Evolutionary conservation across 2,888 invertebrate genomes (phyloP).

Genomic region (Empis stercorea): DNA sequence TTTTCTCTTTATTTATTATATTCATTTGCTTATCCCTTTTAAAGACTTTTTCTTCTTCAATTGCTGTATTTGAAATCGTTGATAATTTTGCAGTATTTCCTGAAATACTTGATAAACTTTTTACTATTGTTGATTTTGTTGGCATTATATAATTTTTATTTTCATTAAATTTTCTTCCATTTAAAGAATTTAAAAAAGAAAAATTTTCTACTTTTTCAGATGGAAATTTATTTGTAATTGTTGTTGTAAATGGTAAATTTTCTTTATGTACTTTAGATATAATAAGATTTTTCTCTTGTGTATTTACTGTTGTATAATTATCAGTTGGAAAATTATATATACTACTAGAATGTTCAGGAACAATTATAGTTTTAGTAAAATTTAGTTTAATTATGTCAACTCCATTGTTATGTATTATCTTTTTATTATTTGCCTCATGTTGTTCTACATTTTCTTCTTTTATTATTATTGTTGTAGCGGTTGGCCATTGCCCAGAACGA

Average conservation of each 20-base stretch:
- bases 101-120: too few relatives aligned
- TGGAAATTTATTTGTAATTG: constrained; percentile 6
- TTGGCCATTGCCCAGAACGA: neutral
- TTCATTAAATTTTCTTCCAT: too few relatives aligned
- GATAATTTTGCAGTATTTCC: too few relatives aligned
- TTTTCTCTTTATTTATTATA: too few relatives aligned
- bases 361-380: constrained; percentile 5
- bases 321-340: neutral
- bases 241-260: neutral
- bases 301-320: constrained; percentile 1
- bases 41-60: neutral
- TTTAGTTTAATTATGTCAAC: constrained; percentile 10
- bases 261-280: constrained; percentile 2
- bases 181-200: too few relatives aligned
- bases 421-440: neutral
- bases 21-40: neutral
- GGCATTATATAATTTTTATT: too few relatives aligned
- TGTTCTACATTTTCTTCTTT: constrained; percentile 2
- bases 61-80: neutral
- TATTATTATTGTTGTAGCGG: neutral
- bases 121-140: too few relatives aligned
- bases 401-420: constrained; percentile 1
- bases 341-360: too few relatives aligned
- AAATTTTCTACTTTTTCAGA: too few relatives aligned
- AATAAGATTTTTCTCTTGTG: constrained; percentile 1